phyloP scores from a whole-genome alignment of 2,888 invertebrate species.

The Falcaria lacertinaria region DNA sequence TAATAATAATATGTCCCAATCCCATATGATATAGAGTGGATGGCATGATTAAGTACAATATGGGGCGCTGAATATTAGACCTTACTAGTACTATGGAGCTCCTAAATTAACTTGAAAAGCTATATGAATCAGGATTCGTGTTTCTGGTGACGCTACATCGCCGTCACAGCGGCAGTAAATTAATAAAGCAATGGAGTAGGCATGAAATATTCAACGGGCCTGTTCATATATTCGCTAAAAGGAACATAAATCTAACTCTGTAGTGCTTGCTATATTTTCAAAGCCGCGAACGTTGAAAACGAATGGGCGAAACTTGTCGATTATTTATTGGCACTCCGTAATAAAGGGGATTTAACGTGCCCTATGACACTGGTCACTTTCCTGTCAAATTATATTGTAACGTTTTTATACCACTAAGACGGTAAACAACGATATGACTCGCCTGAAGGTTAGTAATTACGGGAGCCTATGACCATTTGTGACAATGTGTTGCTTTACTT shows the following conservation, averaged over 20 bases:
- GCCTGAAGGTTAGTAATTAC: too few relatives aligned
- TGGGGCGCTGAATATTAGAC: background rate
- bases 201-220: slow-evolving; percentile 8
- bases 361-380: background rate
- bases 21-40: too few relatives aligned
- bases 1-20: too few relatives aligned
- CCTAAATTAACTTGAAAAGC: background rate
- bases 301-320: background rate
- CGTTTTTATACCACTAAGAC: too few relatives aligned
- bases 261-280: slow-evolving; percentile 5
- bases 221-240: slow-evolving; percentile 9
- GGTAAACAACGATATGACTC: too few relatives aligned
- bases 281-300: slow-evolving; percentile 1
- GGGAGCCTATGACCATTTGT: too few relatives aligned
- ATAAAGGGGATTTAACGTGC: background rate
- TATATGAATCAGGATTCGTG: background rate
- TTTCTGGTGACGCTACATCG: background rate
- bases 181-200: slow-evolving; percentile 6
- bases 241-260: slow-evolving; percentile 6
- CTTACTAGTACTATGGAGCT: background rate
- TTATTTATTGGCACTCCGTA: slow-evolving; percentile 1
- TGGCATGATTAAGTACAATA: background rate
- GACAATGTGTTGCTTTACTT: too few relatives aligned
- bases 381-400: too few relatives aligned
- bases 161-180: slow-evolving; percentile 1